Evolutionary conservation across 2,113 vertebrate genomes (phyloP), one percentile per base, ranked within the genome.

Genomic region (Heterochromis multidens): DNA sequence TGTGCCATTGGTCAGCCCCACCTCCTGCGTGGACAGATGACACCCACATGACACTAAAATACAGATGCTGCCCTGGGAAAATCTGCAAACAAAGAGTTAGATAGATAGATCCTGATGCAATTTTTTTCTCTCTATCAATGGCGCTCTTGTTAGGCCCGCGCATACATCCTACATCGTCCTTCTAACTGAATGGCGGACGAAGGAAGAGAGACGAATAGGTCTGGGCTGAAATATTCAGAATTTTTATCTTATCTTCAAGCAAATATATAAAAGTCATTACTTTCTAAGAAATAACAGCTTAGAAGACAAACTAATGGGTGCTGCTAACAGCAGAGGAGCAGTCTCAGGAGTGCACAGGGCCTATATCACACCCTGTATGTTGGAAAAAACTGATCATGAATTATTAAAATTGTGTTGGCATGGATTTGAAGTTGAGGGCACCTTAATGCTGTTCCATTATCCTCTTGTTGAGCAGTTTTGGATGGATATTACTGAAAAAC

Each of bases 1-100:
- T 40, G 97, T 97, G 17, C 99, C 99, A 1, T 99, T 99, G 88
- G 97, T 97, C 87, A 99, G 92, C 72, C 96, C 97, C 25, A 96
- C 95, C 74, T 99, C 98, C 98, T 99, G 89, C 3, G 83, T 76
- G 61, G 35, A 89, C 82, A 87, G 9, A 61, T 40, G 6, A 72
- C 25, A 72, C 29, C 25, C 46, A 12, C 25, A 13, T 19, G 77
- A 86, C 40, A 74, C 31, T 6, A 61, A 33, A n/a, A 74, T 37
- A 78, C 35, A 49, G 57, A 77, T 6, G 31, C 31, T 78, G 60
- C 27, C 1, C 7, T 19, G 6, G 59, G 13, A 56, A 74, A 46
- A 40, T 5, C 25, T n/a, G 62, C 58, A 9, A 79, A 92, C 89
- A 94, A 89, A 94, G 87, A 82, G 61, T 49, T 21, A 23, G 33